Conservation (phyloP, 2,113 vertebrate genomes). For the Mesitornis unicolor region DNA sequence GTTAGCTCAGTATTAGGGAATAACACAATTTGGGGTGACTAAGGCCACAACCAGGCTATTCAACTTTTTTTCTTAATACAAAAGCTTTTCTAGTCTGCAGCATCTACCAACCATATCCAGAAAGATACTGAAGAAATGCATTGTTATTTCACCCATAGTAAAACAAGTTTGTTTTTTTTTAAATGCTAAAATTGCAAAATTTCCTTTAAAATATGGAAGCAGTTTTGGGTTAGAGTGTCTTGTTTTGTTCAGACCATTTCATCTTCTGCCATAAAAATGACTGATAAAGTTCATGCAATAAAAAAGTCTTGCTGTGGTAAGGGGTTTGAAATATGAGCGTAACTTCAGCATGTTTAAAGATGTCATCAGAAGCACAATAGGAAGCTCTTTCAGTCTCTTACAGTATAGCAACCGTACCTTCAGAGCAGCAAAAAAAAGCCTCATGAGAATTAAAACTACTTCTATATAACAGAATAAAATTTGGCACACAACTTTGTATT, state of each 20-base stretch:
- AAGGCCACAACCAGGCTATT: neutral
- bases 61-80: neutral
- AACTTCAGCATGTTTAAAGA: neutral
- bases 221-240: neutral
- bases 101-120: neutral
- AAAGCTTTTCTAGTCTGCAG: neutral
- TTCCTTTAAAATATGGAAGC: neutral
- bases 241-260: neutral
- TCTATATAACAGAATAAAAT: neutral
- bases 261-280: neutral
- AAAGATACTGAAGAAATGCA: neutral
- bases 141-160: neutral
- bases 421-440: neutral
- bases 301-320: neutral
- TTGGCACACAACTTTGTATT: rapidly evolving
- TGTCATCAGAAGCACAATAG: neutral
- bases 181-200: neutral
- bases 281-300: neutral
- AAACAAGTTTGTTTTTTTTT: neutral
- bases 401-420: neutral
- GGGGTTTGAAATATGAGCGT: neutral
- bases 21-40: rapidly evolving
- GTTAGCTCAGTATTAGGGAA: rapidly evolving
- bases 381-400: neutral
- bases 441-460: neutral